Evolutionary conservation across 1,140 invertebrate species (phyloP).

Genomic region (Procambarus virginalis): DNA sequence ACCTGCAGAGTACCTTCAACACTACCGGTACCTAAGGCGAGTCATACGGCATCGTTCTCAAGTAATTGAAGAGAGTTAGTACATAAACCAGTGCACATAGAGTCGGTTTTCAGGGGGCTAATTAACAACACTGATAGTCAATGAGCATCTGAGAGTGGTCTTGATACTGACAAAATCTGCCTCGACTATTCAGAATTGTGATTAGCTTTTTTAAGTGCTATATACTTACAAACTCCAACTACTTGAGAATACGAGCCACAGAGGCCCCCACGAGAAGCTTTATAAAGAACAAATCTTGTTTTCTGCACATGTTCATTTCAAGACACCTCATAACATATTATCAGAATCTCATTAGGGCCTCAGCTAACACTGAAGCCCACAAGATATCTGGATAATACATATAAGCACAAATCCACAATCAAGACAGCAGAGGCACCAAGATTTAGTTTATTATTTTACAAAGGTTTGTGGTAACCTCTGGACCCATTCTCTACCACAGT

Average conservation of each 20-base stretch:
- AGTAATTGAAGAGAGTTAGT: slow-evolving; percentile 21
- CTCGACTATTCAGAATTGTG: neutral
- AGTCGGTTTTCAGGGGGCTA: neutral
- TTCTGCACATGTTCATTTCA: slow-evolving; percentile 15
- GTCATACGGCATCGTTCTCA: slow-evolving; percentile 48
- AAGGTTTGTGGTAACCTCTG: slow-evolving; percentile 19
- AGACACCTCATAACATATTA: neutral
- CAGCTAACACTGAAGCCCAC: neutral
- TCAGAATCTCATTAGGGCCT: neutral
- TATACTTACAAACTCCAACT: slow-evolving; percentile 18
- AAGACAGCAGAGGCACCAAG: neutral
- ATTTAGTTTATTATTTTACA: neutral
- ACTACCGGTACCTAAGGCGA: slow-evolving; percentile 58
- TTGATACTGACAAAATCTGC: slow-evolving; percentile 9
- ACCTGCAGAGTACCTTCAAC: slow-evolving; percentile 56
- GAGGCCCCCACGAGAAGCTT: slow-evolving; percentile 22
- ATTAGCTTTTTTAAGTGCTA: neutral
- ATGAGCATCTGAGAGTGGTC: neutral
- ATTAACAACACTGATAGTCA: neutral
- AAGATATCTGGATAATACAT: neutral
- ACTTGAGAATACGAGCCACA: slow-evolving; percentile 49
- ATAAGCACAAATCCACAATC: neutral
- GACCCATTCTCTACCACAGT: slow-evolving; percentile 47
- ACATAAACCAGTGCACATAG: neutral
- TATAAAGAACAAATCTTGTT: slow-evolving; percentile 10